Conservation (phyloP, 2,888 invertebrate species). For the Lithosia quadra region DNA sequence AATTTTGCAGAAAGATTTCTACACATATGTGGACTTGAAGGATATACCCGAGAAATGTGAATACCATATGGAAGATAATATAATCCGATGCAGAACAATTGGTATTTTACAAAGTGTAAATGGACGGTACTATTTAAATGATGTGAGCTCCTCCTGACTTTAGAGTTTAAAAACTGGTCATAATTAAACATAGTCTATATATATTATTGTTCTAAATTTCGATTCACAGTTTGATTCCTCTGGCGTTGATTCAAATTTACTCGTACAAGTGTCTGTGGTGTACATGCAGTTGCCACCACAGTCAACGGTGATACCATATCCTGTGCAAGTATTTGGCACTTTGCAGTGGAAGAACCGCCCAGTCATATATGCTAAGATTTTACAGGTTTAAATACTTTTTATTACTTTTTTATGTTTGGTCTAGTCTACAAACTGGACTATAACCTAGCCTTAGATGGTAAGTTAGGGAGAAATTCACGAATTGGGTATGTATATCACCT, state of each 20-base stretch:
- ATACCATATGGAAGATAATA: slow-evolving; percentile 45
- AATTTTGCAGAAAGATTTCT: slow-evolving; percentile 68
- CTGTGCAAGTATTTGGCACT: slow-evolving; percentile 76
- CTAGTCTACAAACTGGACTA: too few relatives aligned
- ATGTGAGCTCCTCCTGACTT: slow-evolving; percentile 68
- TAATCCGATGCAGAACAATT: slow-evolving; percentile 68
- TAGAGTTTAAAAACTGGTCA: too few relatives aligned
- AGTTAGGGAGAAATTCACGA: too few relatives aligned
- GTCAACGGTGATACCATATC: slow-evolving; percentile 65
- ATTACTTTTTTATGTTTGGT: not conserved
- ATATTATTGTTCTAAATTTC: not conserved
- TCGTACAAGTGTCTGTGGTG: slow-evolving; percentile 63
- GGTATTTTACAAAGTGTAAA: slow-evolving; percentile 69
- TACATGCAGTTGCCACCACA: slow-evolving; percentile 60
- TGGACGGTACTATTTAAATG: slow-evolving; percentile 67
- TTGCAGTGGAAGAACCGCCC: slow-evolving; percentile 71
- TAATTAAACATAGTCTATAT: too few relatives aligned
- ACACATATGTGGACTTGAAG: slow-evolving; percentile 57
- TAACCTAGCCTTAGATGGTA: too few relatives aligned
- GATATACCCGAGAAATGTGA: slow-evolving; percentile 57
- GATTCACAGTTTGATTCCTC: slow-evolving; percentile 58
- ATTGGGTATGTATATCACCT: too few relatives aligned
- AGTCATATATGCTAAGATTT: slow-evolving; percentile 68
- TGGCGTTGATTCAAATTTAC: slow-evolving; percentile 36
- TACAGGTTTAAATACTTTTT: slow-evolving; percentile 61